Evolutionary conservation across 2,797 vertebrate genomes (phyloP).

Genomic region (Pelodytes ibericus): DNA sequence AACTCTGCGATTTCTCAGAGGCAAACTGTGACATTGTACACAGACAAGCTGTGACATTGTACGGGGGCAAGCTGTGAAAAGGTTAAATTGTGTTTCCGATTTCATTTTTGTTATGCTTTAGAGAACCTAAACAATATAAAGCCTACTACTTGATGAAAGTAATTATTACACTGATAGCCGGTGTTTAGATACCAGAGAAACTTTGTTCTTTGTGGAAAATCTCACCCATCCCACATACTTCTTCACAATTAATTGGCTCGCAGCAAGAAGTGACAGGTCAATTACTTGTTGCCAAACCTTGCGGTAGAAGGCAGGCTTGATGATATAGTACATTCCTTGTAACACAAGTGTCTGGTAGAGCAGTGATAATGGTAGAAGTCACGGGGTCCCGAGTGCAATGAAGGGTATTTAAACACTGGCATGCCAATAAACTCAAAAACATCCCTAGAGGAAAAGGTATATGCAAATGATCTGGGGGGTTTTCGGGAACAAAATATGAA

Average conservation of each 20-base stretch:
- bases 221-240: constrained; percentile 21
- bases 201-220: constrained; percentile 39
- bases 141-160: background rate
- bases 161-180: constrained; percentile 24
- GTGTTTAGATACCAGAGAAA: constrained; percentile 2
- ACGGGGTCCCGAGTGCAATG: background rate
- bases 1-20: too few relatives aligned
- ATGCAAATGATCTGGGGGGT: too few relatives aligned
- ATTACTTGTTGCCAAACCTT: constrained; percentile 50
- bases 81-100: background rate
- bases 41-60: too few relatives aligned
- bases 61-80: too few relatives aligned
- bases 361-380: constrained; percentile 29
- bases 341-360: constrained; percentile 10
- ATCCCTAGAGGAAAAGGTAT: too few relatives aligned
- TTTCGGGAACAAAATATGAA: too few relatives aligned
- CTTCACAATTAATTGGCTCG: constrained; percentile 41
- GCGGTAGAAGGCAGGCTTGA: constrained; percentile 10
- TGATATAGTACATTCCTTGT: constrained; percentile 35
- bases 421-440: background rate
- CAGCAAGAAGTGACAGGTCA: constrained; percentile 42
- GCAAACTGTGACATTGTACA: too few relatives aligned
- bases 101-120: constrained; percentile 10
- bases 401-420: background rate
- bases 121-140: background rate